Evolutionary conservation across 2,888 invertebrate species (phyloP).

Genomic region (Latheticus oryzae): DNA sequence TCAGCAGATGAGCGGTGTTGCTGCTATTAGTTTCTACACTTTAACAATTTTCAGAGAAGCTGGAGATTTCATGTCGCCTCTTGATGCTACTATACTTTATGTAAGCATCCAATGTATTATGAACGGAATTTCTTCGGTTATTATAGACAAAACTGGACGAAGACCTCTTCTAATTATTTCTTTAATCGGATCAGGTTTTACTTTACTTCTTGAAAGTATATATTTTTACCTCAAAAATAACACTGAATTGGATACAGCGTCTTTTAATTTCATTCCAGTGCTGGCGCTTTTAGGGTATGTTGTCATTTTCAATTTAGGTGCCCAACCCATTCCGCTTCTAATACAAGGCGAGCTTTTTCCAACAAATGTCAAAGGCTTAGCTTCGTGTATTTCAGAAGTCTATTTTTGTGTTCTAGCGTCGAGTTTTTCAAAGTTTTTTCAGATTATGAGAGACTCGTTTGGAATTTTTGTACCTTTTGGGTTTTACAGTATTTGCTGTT

Average conservation of each 20-base stretch:
- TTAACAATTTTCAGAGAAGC: slow-evolving; percentile 67
- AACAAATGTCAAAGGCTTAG: slow-evolving; percentile 68
- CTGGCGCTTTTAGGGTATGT: slow-evolving; percentile 66
- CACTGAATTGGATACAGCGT: slow-evolving; percentile 57
- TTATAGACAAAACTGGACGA: slow-evolving; percentile 72
- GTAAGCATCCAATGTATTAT: slow-evolving; percentile 70
- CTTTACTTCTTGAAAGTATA: slow-evolving; percentile 63
- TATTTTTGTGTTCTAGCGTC: slow-evolving; percentile 67
- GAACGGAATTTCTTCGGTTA: slow-evolving; percentile 68
- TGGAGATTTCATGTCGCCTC: slow-evolving; percentile 54
- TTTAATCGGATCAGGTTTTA: slow-evolving; percentile 64
- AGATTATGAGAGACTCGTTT: slow-evolving; percentile 68
- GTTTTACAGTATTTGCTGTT: slow-evolving; percentile 72
- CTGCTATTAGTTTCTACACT: slow-evolving; percentile 73
- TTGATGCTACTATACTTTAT: slow-evolving; percentile 54
- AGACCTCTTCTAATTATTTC: slow-evolving; percentile 68
- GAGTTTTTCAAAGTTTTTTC: slow-evolving; percentile 66
- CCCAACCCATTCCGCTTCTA: slow-evolving; percentile 52
- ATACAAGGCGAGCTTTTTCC: slow-evolving; percentile 31
- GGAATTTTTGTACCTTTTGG: slow-evolving; percentile 75
- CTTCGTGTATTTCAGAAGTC: slow-evolving; percentile 69
- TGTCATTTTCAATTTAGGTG: slow-evolving; percentile 20
- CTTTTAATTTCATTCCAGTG: slow-evolving; percentile 65
- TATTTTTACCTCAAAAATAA: slow-evolving; percentile 66
- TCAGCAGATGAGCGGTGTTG: slow-evolving; percentile 71